Base-by-base conservation (phyloP, 2,113 vertebrate genomes). In the Meleagris gallopavo region DNA sequence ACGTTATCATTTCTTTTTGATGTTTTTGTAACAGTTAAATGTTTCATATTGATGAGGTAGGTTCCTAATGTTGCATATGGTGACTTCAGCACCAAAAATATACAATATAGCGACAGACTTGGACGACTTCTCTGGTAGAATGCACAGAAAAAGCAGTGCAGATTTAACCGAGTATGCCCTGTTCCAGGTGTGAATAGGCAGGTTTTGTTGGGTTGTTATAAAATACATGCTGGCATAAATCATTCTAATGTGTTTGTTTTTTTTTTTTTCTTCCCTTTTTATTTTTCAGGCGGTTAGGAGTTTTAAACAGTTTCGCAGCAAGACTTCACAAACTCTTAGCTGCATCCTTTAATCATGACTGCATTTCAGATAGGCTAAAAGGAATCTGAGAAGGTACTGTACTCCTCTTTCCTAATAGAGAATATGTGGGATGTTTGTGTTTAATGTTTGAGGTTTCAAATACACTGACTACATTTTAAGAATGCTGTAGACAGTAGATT, bases 361-460 rank as follows among this genome's bases (percentile, higher is more conserved):
- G 41, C 96, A 95, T 97, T 97, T 97, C 97, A 96, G 88, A 98
- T 90, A 97, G 98, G 98, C 94, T 98, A 96, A 98, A 97, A 93
- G 90, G 93, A 97, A 93, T 92, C 97, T 96, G 83, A 95, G 61
- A 97, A 98, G 98, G 98, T 98, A 98, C 70, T 0, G 74, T 97
- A 71, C 52, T 87, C 91, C 71, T 30, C 27, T 85, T 90, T 93
- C 32, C 40, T 65, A 19, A 20, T 9, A 62, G 57, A 64, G 61
- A 73, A 40, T 83, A 25, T 6, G 4, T 43, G 62, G 40, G 25
- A 10, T 70, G 21, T 58, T 89, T 89, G 36, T 85, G 30, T 61
- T 86, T 70, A 86, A 40, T 46, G 30, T 55, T 72, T 85, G n/a
- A 38, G 30, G 58, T 75, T 94, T 83, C 30, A 27, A 70, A 70